phyloP scores from a whole-genome alignment of 2,113 vertebrate genomes.

The Colius striatus region DNA sequence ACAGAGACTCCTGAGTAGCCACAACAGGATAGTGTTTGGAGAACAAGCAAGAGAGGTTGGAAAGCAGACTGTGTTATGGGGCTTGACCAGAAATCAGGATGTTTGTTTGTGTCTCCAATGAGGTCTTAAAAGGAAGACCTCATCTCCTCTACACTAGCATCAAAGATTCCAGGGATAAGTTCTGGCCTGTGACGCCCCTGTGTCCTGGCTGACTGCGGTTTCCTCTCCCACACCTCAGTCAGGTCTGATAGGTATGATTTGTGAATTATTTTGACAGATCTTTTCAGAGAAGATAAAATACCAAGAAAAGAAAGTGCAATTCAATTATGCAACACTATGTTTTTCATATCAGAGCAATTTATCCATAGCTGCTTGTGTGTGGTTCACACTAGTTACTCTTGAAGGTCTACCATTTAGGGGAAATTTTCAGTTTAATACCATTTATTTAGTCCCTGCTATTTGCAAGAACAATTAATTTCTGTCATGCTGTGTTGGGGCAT shows the following conservation, averaged over 20 bases:
- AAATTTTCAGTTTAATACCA: neutral
- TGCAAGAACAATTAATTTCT: neutral
- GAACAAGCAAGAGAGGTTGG: neutral
- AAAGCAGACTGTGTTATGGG: neutral
- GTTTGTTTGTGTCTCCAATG: neutral
- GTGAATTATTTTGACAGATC: neutral
- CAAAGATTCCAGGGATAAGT: accelerated
- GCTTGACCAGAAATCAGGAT: neutral
- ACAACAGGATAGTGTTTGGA: neutral
- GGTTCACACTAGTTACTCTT: accelerated
- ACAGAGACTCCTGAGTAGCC: accelerated
- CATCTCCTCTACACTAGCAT: neutral
- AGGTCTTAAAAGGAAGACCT: neutral
- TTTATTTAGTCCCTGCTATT: neutral
- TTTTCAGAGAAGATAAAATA: neutral
- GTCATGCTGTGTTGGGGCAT: neutral
- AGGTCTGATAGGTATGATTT: neutral
- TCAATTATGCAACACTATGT: neutral
- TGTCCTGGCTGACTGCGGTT: neutral
- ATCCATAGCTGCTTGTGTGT: neutral
- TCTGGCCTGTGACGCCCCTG: accelerated
- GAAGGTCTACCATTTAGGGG: neutral
- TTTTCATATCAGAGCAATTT: neutral
- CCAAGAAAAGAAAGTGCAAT: neutral
- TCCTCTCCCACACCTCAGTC: neutral